These are phyloP conservation scores for Lepidocolaptes lacrymiger DNA, from an alignment of 2,797 vertebrate genomes.

Conservation along the genomic window DNA sequence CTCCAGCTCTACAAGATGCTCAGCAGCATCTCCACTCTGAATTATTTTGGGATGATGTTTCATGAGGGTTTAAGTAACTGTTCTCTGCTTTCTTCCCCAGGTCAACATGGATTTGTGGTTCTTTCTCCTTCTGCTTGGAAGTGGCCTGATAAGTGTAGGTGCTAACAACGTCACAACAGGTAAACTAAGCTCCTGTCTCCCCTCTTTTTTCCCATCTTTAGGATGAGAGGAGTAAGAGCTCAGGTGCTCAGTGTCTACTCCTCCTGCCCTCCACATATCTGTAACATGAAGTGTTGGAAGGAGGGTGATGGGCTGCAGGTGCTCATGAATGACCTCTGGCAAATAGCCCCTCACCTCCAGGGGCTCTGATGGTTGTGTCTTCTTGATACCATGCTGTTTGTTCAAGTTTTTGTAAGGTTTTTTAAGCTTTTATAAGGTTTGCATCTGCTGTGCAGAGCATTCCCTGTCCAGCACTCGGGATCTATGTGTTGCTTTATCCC, in stretches of 20 bases:
- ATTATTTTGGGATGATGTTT: background rate
- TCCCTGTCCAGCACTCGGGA: fast-evolving
- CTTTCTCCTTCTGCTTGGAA: slow-evolving; percentile 73
- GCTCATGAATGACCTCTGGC: background rate
- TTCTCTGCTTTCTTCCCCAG: slow-evolving; percentile 55
- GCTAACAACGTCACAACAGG: slow-evolving; percentile 74
- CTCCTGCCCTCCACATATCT: background rate
- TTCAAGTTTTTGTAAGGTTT: background rate
- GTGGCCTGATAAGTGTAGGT: slow-evolving; percentile 64
- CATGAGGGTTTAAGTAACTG: background rate
- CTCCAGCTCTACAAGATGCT: background rate
- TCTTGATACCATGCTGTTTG: fast-evolving
- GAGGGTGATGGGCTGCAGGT: background rate
- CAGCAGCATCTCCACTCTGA: fast-evolving
- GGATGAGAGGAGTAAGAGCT: background rate
- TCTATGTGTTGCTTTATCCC: background rate
- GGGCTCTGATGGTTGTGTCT: background rate
- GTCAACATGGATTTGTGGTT: slow-evolving; percentile 81
- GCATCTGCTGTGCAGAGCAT: background rate
- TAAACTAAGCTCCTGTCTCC: slow-evolving; percentile 11
- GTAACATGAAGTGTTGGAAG: background rate
- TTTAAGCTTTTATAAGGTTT: background rate
- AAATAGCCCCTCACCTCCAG: background rate
- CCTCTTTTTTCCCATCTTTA: background rate
- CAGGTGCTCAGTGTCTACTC: background rate